Base-by-base conservation (phyloP, 2,888 invertebrate species). In the Sipha maydis region DNA sequence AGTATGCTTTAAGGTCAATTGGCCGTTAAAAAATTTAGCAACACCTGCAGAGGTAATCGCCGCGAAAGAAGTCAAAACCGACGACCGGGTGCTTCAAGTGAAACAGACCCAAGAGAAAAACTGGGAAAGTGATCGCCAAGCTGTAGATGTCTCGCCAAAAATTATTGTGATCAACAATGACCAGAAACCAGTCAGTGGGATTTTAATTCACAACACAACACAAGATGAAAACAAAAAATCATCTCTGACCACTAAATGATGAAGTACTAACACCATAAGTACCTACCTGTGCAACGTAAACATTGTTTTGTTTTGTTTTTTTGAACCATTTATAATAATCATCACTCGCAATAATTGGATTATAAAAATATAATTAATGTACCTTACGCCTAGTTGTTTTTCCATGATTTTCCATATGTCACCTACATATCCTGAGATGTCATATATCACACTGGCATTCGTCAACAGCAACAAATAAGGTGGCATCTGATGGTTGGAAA, bases 381-480 rank as follows among this genome's bases (percentile, higher is more conserved):
- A 90, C 90, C 85, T 85, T 61, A 90, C 34, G 14, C 85, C 14
- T n/a, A 90, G 41, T 5, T 48, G 69, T 9, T 89, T 48, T 84
- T 89, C 89, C 38, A 90, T 83, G 19, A 90, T 90, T 69, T 85
- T 86, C 90, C 90, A 90, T 61, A 90, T 80, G 48, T 90, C 89
- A 56, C 85, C 89, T 71, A 90, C 80, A 67, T 89, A 90, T 69
- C 90, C 90, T 3, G 90, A 85, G 28, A 90, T 80, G 31, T 85
- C 76, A 11, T 88, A 75, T 34, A 88, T 88, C 34, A 83, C 34
- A 14, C 34, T 56, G 19, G 83, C 41, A 28, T 89, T 89, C 5
- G 11, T 75, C 54, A 82, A 19, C 28, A 78, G 77, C 34, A 90
- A 71, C 75, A 90, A 84, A 79, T 90, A 90, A 4, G 90, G 90